Percentiles rank a stretch among this genome's conserved stretches.
These are phyloP conservation scores for Aeoliscus strigatus DNA, from an alignment of 2,797 vertebrate species.

Conservation along the genomic window DNA sequence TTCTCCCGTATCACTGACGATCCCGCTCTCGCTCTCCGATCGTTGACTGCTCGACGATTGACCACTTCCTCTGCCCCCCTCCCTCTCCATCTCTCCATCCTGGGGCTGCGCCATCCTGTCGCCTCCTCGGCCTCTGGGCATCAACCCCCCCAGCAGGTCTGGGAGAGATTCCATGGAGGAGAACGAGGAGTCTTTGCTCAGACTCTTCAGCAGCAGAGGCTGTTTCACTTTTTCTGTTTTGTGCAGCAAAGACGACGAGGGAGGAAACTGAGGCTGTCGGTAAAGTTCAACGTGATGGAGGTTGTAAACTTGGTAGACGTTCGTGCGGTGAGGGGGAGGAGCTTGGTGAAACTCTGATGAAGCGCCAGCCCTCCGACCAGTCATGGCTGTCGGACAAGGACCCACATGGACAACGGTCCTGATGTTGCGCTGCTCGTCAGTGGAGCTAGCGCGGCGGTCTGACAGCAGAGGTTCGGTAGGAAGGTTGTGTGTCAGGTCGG, in stretches of 20 bases:
- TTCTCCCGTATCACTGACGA: constrained; percentile 86
- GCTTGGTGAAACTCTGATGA: constrained; percentile 7
- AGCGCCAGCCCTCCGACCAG: background rate
- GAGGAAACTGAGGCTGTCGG: constrained; percentile 67
- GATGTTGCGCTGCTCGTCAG: too few species aligned
- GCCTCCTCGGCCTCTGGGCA: constrained; percentile 17
- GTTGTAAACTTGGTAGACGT: constrained; percentile 88
- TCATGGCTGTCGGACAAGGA: too few species aligned
- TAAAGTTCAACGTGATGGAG: constrained; percentile 83
- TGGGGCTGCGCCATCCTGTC: too few species aligned
- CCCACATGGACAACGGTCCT: too few species aligned
- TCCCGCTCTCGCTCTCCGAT: constrained; percentile 91
- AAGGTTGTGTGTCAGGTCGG: constrained; percentile 40
- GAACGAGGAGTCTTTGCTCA: constrained; percentile 89
- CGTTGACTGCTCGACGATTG: constrained; percentile 67
- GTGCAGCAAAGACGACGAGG: constrained; percentile 32
- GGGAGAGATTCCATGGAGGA: constrained; percentile 89
- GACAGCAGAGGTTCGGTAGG: too few species aligned
- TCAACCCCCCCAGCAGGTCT: constrained; percentile 78
- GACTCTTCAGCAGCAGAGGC: constrained; percentile 77
- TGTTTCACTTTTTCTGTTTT: constrained; percentile 59
- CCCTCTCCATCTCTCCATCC: constrained; percentile 7
- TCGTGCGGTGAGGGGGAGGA: constrained; percentile 22
- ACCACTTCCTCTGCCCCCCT: constrained; percentile 55
- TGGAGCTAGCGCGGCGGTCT: too few species aligned